Evolutionary conservation across 2,797 vertebrate genomes (phyloP), one percentile per base, ranked within the genome.

Genomic region (Perdix hodgsoniae): DNA sequence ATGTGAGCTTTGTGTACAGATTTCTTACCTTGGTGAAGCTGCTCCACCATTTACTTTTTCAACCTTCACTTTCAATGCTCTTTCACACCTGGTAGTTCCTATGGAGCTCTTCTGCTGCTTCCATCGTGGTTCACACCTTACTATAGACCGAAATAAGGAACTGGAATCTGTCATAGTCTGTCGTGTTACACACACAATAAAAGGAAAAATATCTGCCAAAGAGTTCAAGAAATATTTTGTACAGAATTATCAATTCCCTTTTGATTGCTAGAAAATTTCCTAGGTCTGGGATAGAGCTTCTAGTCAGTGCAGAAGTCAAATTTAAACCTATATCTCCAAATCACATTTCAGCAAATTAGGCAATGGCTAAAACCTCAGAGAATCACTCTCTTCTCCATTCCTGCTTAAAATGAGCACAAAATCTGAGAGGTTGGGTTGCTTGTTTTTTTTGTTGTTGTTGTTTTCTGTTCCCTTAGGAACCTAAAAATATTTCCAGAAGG

Each of bases 131-230:
- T 63, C 42, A 22, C 12, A 33, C 29, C 59, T 73, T 49, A 18
- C 10, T 64, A 49, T 31, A 79, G 59, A 52, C 2, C 10, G 26
- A 82, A 71, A 54, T 4, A 47, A 50, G 13, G 49, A 59, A 84
- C 29, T 0, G 44, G 59, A 84, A 66, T 2, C 19, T 29, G 19
- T 64, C 52, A 26, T 4, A 63, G 86, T 18, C 10, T 57, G 56
- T 54, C n/a, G 1, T 50, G 49, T 27, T 50, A 50, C 14, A 50
- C 24, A 27, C 24, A 15, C 24, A 50, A 56, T 21, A n/a, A 12
- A 1, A 49, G 29, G 44, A 24, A 77, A 61, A 73, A 7, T 0
- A 0, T 4, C 12, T 24, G 39, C 39, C 29, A 16, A 23, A 3
- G 44, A 59, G 3, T 50, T 27, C 1, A 18, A 60, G 14, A 47